Evolutionary conservation across 2,797 vertebrate genomes (phyloP).

Genomic region (Ctenopoma multispine): DNA sequence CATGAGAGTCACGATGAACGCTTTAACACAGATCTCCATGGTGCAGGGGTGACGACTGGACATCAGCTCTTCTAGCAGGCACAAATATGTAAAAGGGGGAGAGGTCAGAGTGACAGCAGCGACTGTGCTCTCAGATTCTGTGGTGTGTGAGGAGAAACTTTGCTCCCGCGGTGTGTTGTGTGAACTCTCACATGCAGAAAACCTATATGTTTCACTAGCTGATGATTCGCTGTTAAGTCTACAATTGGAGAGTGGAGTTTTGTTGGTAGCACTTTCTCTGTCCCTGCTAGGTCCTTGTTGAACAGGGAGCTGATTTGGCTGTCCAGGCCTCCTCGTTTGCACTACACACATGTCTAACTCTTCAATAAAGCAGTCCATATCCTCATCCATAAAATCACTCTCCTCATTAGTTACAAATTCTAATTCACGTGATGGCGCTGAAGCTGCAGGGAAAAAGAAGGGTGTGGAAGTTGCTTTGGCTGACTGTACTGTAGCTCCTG

Average conservation of each 20-base stretch:
- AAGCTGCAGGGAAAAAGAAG: conserved; percentile 15
- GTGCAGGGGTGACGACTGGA: conserved; percentile 60
- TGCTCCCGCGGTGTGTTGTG: conserved; percentile 9
- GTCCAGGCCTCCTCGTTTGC: conserved; percentile 2
- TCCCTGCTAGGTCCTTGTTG: conserved; percentile 8
- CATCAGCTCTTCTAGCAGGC: conserved; percentile 76
- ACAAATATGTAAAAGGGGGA: conserved; percentile 90
- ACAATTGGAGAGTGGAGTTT: not conserved
- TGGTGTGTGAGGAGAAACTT: not conserved
- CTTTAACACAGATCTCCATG: conserved; percentile 85
- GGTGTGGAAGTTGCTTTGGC: not conserved
- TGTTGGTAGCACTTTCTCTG: not conserved
- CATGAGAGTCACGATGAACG: conserved; percentile 95
- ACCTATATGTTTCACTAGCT: not conserved
- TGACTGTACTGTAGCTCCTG: not conserved
- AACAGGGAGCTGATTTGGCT: conserved; percentile 12
- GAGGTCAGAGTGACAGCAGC: conserved; percentile 76
- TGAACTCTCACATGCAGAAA: conserved; percentile 10
- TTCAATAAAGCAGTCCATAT: conserved; percentile 61
- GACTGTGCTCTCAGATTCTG: not conserved
- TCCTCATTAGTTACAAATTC: conserved; percentile 23
- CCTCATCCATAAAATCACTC: conserved; percentile 66
- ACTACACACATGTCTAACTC: conserved; percentile 37
- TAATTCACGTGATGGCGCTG: conserved; percentile 1
- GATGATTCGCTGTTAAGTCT: conserved; percentile 8